phyloP scores from a whole-genome alignment of 2,113 vertebrate genomes.

The Puma concolor region DNA sequence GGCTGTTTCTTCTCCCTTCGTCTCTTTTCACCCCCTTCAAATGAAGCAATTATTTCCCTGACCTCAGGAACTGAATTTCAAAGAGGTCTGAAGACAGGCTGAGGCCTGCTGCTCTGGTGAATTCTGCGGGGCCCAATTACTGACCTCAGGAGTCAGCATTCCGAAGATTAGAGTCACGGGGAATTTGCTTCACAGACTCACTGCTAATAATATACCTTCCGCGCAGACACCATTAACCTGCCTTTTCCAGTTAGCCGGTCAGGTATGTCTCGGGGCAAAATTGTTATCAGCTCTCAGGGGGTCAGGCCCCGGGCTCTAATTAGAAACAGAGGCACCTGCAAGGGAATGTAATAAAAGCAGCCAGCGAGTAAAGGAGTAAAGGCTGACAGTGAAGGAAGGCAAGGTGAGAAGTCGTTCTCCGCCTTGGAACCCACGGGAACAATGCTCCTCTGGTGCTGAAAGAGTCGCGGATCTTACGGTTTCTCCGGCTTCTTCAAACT shows the following conservation, averaged over 20 bases:
- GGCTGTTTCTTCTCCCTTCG: constrained; percentile 72
- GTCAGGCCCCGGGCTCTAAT: constrained; percentile 87
- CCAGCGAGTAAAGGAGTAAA: constrained; percentile 71
- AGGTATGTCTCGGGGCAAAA: constrained; percentile 87
- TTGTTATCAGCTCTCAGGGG: constrained; percentile 86
- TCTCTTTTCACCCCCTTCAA: constrained; percentile 84
- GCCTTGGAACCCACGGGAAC: not conserved
- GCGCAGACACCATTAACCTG: constrained; percentile 88
- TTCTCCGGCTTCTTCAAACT: not conserved
- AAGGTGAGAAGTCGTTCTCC: constrained; percentile 64
- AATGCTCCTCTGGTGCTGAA: not conserved
- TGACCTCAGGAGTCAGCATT: constrained; percentile 93
- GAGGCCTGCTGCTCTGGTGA: constrained; percentile 89
- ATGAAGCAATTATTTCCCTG: constrained; percentile 88
- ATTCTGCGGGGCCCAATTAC: constrained; percentile 89
- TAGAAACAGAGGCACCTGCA: constrained; percentile 87
- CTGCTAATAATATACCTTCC: constrained; percentile 88
- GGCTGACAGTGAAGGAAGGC: constrained; percentile 62
- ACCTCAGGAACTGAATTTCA: constrained; percentile 89
- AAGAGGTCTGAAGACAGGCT: constrained; percentile 90
- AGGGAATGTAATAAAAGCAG: constrained; percentile 80
- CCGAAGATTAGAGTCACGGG: constrained; percentile 91
- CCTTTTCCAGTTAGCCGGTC: constrained; percentile 88
- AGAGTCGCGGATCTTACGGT: not conserved
- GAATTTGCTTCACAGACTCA: constrained; percentile 91